Conservation (phyloP, 2,797 vertebrate species). For the Amblyopsis hoosieri region DNA sequence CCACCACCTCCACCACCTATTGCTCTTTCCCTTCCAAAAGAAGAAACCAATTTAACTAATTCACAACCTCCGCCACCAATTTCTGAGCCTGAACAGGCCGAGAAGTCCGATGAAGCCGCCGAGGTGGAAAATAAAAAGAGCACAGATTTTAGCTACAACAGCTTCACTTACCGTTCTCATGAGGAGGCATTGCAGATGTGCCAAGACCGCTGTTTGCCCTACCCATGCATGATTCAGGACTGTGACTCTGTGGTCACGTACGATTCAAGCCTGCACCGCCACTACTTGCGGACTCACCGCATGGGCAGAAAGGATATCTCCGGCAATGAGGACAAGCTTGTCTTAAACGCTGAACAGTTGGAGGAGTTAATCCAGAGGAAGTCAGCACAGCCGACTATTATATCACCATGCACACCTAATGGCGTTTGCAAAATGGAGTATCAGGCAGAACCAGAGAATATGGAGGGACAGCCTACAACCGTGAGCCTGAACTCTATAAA, state of each 20-base stretch:
- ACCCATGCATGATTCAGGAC: conserved; percentile 93
- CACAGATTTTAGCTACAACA: background rate
- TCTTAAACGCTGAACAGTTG: conserved; percentile 77
- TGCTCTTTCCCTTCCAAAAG: conserved; percentile 28
- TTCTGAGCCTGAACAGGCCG: conserved; percentile 33
- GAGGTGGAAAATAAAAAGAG: conserved; percentile 12
- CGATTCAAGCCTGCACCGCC: conserved; percentile 87
- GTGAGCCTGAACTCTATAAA: conserved; percentile 71
- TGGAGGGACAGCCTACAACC: conserved; percentile 51
- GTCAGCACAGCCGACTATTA: conserved; percentile 62
- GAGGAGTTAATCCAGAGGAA: conserved; percentile 82
- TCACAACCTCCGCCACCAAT: conserved; percentile 38
- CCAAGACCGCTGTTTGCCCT: conserved; percentile 86
- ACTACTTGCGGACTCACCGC: conserved; percentile 87
- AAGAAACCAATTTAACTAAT: conserved; percentile 42
- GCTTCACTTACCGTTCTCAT: conserved; percentile 79
- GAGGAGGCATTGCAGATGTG: conserved; percentile 97
- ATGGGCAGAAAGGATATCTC: conserved; percentile 75
- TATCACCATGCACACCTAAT: conserved; percentile 53
- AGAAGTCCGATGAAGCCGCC: conserved; percentile 32
- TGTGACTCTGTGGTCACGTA: conserved; percentile 91
- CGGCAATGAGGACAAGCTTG: conserved; percentile 78
- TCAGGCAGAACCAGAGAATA: conserved; percentile 62
- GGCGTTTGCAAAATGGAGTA: conserved; percentile 75
- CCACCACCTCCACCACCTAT: conserved; percentile 42